These are phyloP conservation scores for Micromesistius poutassou DNA, from an alignment of 2,797 vertebrate species.

Conservation along the genomic window DNA sequence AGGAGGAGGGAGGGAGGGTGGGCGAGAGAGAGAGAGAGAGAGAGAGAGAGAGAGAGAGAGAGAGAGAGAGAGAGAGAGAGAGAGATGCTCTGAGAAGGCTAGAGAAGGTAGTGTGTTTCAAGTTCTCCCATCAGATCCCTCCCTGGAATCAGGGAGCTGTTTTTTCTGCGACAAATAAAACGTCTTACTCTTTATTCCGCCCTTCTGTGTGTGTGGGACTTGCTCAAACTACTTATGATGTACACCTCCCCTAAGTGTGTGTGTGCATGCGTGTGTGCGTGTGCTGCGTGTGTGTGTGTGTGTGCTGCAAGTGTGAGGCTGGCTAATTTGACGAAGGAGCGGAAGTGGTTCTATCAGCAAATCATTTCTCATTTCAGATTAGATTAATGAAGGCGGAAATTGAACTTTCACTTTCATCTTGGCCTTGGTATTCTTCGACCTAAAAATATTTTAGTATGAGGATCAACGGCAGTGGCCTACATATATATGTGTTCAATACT, in stretches of 20 bases:
- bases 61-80: slow-evolving; percentile 15
- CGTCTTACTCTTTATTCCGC: slow-evolving; percentile 33
- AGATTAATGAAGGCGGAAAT: slow-evolving; percentile 68
- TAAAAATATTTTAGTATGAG: slow-evolving; percentile 26
- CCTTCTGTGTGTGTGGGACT: slow-evolving; percentile 5
- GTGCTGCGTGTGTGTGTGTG: neutral
- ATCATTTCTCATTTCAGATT: slow-evolving; percentile 58
- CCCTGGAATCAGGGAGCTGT: slow-evolving; percentile 59
- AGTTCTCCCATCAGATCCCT: slow-evolving; percentile 58
- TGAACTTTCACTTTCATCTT: slow-evolving; percentile 36
- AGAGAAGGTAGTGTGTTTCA: slow-evolving; percentile 41
- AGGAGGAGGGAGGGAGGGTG: slow-evolving; percentile 34
- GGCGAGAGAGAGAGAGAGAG: slow-evolving; percentile 33
- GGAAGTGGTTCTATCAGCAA: slow-evolving; percentile 29
- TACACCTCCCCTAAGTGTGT: slow-evolving; percentile 2
- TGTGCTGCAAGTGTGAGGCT: slow-evolving; percentile 15
- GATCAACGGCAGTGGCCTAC: slow-evolving; percentile 41
- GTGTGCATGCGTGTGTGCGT: neutral
- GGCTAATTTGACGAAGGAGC: slow-evolving; percentile 15
- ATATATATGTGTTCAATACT: slow-evolving; percentile 53
- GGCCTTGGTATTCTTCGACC: slow-evolving; percentile 38
- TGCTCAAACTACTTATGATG: too few relatives aligned
- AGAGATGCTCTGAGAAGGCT: slow-evolving; percentile 63
- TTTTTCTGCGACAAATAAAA: slow-evolving; percentile 42
- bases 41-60: slow-evolving; percentile 44